Evolutionary conservation across 2,888 invertebrate species (phyloP).

Genomic region (Dynastes hyllus): DNA sequence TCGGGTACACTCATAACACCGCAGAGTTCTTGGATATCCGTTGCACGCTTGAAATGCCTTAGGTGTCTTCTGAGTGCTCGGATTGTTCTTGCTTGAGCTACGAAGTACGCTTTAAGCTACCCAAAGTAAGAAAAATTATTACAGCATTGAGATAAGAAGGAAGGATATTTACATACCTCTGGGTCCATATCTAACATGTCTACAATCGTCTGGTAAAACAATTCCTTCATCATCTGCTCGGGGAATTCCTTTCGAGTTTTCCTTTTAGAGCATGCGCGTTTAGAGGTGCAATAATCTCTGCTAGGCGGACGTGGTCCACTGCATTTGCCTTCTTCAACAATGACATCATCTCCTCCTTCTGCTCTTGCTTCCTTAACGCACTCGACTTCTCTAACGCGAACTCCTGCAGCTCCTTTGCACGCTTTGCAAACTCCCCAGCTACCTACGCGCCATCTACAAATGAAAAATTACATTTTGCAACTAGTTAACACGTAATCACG

Average conservation of each 20-base stretch:
- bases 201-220: conserved; percentile 65
- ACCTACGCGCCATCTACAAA: conserved; percentile 76
- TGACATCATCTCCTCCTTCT: conserved; percentile 70
- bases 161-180: conserved; percentile 20
- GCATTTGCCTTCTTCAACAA: conserved; percentile 67
- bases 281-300: conserved; percentile 67
- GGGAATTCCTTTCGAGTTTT: conserved; percentile 61
- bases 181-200: conserved; percentile 52
- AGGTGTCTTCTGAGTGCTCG: conserved; percentile 24
- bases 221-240: conserved; percentile 61
- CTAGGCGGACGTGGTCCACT: conserved; percentile 62
- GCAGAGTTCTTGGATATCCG: conserved; percentile 14
- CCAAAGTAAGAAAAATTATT: neutral
- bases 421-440: conserved; percentile 79
- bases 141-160: neutral
- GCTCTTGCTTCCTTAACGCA: conserved; percentile 71
- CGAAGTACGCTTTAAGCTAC: conserved; percentile 29
- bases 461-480: neutral
- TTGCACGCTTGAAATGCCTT: conserved; percentile 15
- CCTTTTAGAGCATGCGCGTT: conserved; percentile 64
- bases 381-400: conserved; percentile 70
- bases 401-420: conserved; percentile 71
- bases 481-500: no score
- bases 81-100: conserved; percentile 34
- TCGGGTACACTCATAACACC: conserved; percentile 5